Evolutionary conservation across 35 echinoderm and acorn worm species (phyloP).

Genomic region (Eucidaris tribuloides): DNA sequence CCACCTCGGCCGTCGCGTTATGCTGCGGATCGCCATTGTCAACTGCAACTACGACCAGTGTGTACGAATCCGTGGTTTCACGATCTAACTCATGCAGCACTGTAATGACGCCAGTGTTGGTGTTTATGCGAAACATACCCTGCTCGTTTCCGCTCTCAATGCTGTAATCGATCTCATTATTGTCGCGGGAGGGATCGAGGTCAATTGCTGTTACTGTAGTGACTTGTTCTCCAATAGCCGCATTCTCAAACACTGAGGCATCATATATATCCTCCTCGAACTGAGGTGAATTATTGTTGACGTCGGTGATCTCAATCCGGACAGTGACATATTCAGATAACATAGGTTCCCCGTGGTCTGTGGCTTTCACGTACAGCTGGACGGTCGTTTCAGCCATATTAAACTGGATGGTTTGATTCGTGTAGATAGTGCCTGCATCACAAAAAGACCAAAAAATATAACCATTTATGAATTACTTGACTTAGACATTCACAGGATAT

Average conservation of each 20-base stretch:
- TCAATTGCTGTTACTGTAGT: conserved; percentile 67
- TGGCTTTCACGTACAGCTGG: conserved; percentile 85
- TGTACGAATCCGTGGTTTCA: conserved; percentile 60
- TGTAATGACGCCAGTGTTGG: conserved; percentile 64
- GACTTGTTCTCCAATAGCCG: conserved; percentile 45
- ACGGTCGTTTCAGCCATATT: conserved; percentile 69
- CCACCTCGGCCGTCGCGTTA: conserved; percentile 75
- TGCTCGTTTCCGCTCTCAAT: conserved; percentile 76
- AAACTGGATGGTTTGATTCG: conserved; percentile 74
- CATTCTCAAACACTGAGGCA: conserved; percentile 65
- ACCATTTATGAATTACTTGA: too few relatives aligned
- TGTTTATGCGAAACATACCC: conserved; percentile 57
- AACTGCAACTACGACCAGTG: conserved; percentile 57
- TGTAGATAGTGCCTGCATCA: conserved; percentile 73
- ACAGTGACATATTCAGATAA: conserved; percentile 81
- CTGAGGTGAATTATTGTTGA: conserved; percentile 89
- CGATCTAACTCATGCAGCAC: conserved; percentile 65
- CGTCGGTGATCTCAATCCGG: conserved; percentile 72
- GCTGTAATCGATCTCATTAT: conserved; percentile 77
- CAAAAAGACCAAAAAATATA: too few relatives aligned
- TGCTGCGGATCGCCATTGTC: conserved; percentile 71
- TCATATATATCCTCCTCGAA: conserved; percentile 48
- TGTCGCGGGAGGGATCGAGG: conserved; percentile 65
- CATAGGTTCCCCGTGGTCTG: conserved; percentile 67
- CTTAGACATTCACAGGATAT: too few relatives aligned